These are phyloP conservation scores for Macrotrachela quadricornifera DNA, from an alignment of 1,140 invertebrate species.

Conservation along the genomic window DNA sequence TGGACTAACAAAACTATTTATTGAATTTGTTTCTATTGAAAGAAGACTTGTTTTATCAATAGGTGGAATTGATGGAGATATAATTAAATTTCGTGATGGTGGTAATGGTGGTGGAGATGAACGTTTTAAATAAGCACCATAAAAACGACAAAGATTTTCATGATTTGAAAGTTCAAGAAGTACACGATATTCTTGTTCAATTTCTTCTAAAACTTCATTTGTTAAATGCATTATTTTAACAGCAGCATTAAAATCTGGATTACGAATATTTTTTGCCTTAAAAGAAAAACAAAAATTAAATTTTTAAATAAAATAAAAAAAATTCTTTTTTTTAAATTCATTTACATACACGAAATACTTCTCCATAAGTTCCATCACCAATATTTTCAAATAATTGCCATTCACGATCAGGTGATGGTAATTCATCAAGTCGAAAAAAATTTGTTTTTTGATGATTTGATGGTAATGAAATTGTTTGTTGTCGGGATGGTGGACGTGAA, in stretches of 20 bases:
- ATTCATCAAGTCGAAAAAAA: conserved; percentile 31
- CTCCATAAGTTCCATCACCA: conserved; percentile 61
- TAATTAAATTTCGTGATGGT: no score
- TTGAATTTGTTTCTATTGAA: no score
- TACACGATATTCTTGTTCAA: conserved; percentile 58
- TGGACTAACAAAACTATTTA: no score
- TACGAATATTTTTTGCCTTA: no score
- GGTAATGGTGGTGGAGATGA: background rate
- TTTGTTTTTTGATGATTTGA: no score
- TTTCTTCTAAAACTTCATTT: conserved; percentile 59
- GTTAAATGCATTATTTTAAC: conserved; percentile 62
- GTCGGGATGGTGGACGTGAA: no score
- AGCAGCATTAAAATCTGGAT: conserved; percentile 34
- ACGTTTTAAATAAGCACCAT: conserved; percentile 46
- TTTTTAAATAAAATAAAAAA: conserved; percentile 25
- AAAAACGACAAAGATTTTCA: conserved; percentile 53
- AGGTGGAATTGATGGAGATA: no score
- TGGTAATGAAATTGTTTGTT: no score
- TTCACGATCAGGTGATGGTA: conserved; percentile 44
- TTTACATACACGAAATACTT: conserved; percentile 52
- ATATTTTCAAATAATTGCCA: conserved; percentile 51
- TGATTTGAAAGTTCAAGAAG: conserved; percentile 48
- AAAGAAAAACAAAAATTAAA: no score
- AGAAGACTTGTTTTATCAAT: no score
- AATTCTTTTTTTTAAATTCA: no score